Evolutionary conservation across 1,140 invertebrate species (phyloP), one percentile per base, ranked within the genome.

Genomic region (Aphis gossypii): DNA sequence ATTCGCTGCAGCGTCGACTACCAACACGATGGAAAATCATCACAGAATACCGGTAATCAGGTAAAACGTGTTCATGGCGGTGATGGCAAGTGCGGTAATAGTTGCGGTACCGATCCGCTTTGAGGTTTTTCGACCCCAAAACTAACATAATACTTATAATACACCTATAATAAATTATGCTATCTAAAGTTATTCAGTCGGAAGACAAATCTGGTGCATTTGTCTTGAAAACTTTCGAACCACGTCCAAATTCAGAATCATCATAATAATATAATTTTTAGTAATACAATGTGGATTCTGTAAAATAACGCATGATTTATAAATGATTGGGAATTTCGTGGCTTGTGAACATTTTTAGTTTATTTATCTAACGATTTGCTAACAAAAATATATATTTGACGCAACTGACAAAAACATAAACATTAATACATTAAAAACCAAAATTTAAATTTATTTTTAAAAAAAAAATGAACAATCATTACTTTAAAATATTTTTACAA

Each of bases 41-140:
- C 82, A 38, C 92, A 41, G 82, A 93, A 93, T 56, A 93, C 92
- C 82, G 92, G 92, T 93, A 86, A 93, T 86, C 92, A 93, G 92
- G 92, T 93, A 93, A 93, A 93, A 93, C 82, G 92, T 93, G 92
- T 25, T 44, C 82, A 56, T 25, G 35, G 51, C 9, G 92, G 92
- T 93, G 82, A 93, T 93, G 82, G 82, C 82, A 48, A 86, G 48
- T 56, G 51, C 3, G 82, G 92, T 93, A 56, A 92, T 35, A 51
- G 46, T 82, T 83, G 76, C 76, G 68, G 46, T n/a, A 23, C 56
- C 38, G 68, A 60, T 92, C 90, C 76, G 76, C 90, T 92, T 92
- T 92, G 2, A 76, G 60, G 20, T 51, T 51, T 88, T 30, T 76
- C 30, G 30, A n/a, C 30, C 30, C 83, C 23, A 84, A 84, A 84